These are phyloP conservation scores for Andrena haemorrhoa DNA, from an alignment of 2,888 invertebrate species.

Conservation along the genomic window DNA sequence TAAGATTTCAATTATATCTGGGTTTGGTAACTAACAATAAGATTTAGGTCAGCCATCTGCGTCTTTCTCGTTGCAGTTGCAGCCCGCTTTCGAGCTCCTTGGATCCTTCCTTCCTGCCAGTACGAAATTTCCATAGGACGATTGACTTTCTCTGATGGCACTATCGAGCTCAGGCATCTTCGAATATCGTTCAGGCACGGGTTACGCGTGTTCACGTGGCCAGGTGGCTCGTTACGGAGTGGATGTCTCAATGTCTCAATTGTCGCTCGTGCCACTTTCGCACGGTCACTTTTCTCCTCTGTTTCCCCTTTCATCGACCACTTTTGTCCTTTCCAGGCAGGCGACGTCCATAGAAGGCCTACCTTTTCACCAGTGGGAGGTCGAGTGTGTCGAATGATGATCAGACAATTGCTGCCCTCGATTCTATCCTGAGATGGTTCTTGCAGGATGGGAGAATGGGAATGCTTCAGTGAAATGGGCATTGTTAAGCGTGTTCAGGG, in stretches of 20 bases:
- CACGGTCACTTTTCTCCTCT: constrained; percentile 21
- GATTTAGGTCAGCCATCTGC: background rate
- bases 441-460: too few species aligned
- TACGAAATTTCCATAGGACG: constrained; percentile 57
- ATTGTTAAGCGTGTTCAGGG: too few species aligned
- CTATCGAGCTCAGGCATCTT: constrained; percentile 60
- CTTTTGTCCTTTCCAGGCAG: constrained; percentile 18
- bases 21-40: background rate
- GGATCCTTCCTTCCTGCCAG: background rate
- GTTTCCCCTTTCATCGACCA: background rate
- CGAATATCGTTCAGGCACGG: constrained; percentile 14
- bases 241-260: constrained; percentile 41
- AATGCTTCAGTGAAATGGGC: too few species aligned
- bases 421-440: too few species aligned
- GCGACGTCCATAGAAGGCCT: background rate
- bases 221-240: background rate
- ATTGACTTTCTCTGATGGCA: constrained; percentile 61
- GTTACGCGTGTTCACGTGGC: constrained; percentile 19
- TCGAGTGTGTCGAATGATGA: background rate
- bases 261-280: constrained; percentile 45
- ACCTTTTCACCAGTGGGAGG: background rate
- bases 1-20: too few species aligned
- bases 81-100: background rate
- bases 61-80: background rate
- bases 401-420: background rate